phyloP scores from a whole-genome alignment of 2,113 vertebrate genomes.

The Urocolius indicus region DNA sequence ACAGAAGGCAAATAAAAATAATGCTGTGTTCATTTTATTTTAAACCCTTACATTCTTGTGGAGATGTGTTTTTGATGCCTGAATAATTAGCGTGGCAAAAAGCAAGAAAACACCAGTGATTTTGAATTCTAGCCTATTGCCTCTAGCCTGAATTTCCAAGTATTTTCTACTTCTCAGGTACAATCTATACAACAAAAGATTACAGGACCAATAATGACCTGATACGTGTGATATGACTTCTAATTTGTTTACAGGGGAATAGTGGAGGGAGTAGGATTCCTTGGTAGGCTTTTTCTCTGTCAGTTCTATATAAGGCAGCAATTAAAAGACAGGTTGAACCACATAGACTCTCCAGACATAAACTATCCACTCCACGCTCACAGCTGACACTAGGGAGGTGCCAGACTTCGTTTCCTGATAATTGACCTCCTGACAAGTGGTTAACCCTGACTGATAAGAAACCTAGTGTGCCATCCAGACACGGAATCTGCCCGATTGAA shows the following conservation, averaged over 20 bases:
- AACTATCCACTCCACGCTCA: background rate
- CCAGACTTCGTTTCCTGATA: background rate
- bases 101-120: background rate
- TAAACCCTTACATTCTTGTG: background rate
- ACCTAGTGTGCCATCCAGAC: background rate
- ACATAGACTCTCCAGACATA: background rate
- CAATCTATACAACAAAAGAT: background rate
- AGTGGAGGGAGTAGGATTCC: background rate
- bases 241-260: background rate
- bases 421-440: background rate
- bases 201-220: background rate
- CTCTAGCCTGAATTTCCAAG: background rate
- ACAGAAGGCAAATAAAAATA: background rate
- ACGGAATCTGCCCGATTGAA: background rate
- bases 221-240: too few species aligned
- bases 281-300: background rate
- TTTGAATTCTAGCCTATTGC: background rate
- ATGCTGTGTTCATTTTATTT: background rate
- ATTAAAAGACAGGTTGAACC: background rate
- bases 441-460: fast-evolving
- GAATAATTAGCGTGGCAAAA: background rate
- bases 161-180: background rate
- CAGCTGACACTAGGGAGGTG: background rate
- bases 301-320: background rate
- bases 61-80: background rate